These are phyloP conservation scores for Blera fallax DNA, from an alignment of 2,888 invertebrate species.

Conservation along the genomic window DNA sequence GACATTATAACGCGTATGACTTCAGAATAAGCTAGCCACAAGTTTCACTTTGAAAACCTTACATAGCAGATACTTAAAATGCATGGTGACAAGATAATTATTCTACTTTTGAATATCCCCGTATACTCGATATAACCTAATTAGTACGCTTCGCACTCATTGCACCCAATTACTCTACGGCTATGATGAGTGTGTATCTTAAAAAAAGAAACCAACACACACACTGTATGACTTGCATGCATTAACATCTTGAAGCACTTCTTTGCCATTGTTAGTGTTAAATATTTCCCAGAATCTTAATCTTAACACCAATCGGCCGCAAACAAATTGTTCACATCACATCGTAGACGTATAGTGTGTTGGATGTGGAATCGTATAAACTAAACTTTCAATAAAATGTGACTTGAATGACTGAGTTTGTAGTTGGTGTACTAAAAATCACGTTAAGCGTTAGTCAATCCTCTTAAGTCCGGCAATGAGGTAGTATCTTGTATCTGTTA, in stretches of 20 bases:
- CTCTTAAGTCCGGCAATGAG: neutral
- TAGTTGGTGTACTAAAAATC: neutral
- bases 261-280: neutral
- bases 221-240: conserved; percentile 29
- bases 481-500: neutral
- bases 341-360: neutral
- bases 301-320: conserved; percentile 25
- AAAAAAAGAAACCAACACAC: conserved; percentile 12
- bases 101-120: conserved; percentile 29
- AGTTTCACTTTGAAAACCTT: neutral
- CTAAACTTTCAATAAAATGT: neutral
- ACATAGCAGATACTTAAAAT: conserved; percentile 19
- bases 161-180: conserved; percentile 45
- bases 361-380: neutral
- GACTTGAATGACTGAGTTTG: conserved; percentile 18
- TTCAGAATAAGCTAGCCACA: neutral
- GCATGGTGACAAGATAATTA: conserved; percentile 37
- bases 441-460: neutral
- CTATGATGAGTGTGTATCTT: conserved; percentile 12
- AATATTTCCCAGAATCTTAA: conserved; percentile 27
- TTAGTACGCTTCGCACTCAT: conserved; percentile 56
- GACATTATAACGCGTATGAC: neutral
- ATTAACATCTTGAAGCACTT: conserved; percentile 27
- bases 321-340: conserved; percentile 29
- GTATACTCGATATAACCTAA: conserved; percentile 34